Percentiles rank a stretch among this genome's conserved stretches.
Evolutionary conservation across 2,888 invertebrate species (phyloP).

Genomic region (Agriotes lineatus): DNA sequence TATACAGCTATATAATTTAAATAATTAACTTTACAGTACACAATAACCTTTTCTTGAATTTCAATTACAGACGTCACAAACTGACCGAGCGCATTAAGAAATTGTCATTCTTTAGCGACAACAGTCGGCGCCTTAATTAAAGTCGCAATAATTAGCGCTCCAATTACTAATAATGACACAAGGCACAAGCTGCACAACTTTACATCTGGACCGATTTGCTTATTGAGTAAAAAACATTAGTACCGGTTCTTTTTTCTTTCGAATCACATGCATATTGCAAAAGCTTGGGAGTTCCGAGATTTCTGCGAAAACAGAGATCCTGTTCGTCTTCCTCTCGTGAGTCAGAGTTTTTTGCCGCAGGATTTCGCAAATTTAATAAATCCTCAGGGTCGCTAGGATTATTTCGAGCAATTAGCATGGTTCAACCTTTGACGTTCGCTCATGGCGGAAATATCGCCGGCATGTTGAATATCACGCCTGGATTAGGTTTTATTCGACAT

Average conservation of each 20-base stretch:
- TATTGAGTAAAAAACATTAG: no score
- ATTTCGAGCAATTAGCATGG: neutral
- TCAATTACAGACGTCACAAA: neutral
- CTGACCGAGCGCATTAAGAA: neutral
- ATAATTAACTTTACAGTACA: neutral
- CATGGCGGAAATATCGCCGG: slow-evolving; percentile 10
- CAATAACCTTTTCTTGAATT: neutral
- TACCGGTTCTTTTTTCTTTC: no score
- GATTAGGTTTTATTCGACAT: slow-evolving; percentile 11
- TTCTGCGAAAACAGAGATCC: no score
- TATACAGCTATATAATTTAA: slow-evolving; percentile 1
- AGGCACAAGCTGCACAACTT: slow-evolving; percentile 1
- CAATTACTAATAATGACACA: slow-evolving; percentile 1
- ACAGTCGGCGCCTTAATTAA: slow-evolving; percentile 8
- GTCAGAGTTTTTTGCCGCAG: neutral
- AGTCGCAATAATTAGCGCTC: neutral
- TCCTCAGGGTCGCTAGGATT: neutral
- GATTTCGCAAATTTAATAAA: slow-evolving; percentile 2
- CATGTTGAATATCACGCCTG: neutral
- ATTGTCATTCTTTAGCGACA: neutral
- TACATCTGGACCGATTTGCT: no score
- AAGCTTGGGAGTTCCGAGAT: no score
- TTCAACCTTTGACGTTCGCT: neutral
- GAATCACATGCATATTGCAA: no score
- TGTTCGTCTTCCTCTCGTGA: neutral